Conservation (phyloP, 2,888 invertebrate species). For the Holacanthella duospinosa region DNA sequence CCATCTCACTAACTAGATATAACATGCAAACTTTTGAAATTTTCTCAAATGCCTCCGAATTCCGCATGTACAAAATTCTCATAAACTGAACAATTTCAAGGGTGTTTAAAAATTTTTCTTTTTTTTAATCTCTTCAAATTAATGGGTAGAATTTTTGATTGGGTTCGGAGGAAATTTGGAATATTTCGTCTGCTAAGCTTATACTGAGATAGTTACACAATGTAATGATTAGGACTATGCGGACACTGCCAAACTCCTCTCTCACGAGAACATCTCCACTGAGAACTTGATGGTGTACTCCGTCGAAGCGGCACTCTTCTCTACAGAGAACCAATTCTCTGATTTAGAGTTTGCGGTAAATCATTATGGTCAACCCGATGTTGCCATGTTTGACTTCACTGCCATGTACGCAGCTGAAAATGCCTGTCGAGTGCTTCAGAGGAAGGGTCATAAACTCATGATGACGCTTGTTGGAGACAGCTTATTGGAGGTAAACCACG, state of each 20-base stretch:
- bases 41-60: too few relatives aligned
- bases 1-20: too few relatives aligned
- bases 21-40: too few relatives aligned
- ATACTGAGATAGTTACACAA: neutral
- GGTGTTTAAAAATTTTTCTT: too few relatives aligned
- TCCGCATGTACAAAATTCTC: too few relatives aligned
- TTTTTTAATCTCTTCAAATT: too few relatives aligned
- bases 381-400: slow-evolving; percentile 98
- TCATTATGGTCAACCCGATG: slow-evolving; percentile 93
- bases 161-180: too few relatives aligned
- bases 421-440: slow-evolving; percentile 71
- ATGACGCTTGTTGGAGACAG: slow-evolving; percentile 93
- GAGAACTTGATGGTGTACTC: slow-evolving; percentile 82
- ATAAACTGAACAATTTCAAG: too few relatives aligned
- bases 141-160: too few relatives aligned
- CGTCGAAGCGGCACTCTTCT: slow-evolving; percentile 86
- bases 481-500: slow-evolving; percentile 61
- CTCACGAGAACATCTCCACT: slow-evolving; percentile 81
- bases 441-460: slow-evolving; percentile 65
- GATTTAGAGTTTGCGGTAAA: slow-evolving; percentile 90
- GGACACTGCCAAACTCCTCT: slow-evolving; percentile 77
- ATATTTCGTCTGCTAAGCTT: too few relatives aligned
- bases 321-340: slow-evolving; percentile 75
- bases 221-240: slow-evolving; percentile 59
- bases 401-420: slow-evolving; percentile 97